A percentile compares a stretch with the other conserved stretches of the same genome.
Conservation (phyloP, 2,888 invertebrate species). For the Mesorhabditis belari region DNA sequence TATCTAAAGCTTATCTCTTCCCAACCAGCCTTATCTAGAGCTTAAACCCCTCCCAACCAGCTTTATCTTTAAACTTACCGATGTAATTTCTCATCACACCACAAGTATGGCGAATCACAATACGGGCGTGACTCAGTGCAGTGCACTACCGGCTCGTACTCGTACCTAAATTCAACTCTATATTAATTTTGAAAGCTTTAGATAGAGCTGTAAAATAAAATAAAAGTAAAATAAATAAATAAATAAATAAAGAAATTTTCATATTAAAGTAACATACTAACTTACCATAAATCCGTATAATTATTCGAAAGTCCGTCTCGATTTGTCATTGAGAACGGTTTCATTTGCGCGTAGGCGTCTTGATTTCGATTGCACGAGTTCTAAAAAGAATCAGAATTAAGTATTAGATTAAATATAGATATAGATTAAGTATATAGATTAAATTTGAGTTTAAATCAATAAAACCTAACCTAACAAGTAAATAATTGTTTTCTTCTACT, state of each 20-base stretch:
- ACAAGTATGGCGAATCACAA: constrained; percentile 42
- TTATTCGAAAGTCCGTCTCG: constrained; percentile 48
- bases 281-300: constrained; percentile 43
- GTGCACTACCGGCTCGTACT: constrained; percentile 44
- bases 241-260: background rate
- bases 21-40: no score
- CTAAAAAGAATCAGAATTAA: constrained; percentile 23
- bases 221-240: no score
- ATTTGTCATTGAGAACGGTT: constrained; percentile 47
- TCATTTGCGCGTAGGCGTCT: constrained; percentile 44
- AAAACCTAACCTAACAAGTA: no score
- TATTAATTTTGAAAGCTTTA: background rate
- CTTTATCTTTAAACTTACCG: constrained; percentile 19
- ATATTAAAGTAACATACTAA: no score
- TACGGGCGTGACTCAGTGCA: constrained; percentile 27
- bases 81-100: constrained; percentile 43
- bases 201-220: background rate
- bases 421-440: no score
- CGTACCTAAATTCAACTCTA: constrained; percentile 32
- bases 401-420: no score
- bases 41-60: no score
- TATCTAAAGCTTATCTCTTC: no score
- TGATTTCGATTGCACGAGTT: constrained; percentile 46
- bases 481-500: no score
- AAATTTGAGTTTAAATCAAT: no score